phyloP scores from a whole-genome alignment of 2,113 vertebrate genomes.

The Paracyprichromis sp. region DNA sequence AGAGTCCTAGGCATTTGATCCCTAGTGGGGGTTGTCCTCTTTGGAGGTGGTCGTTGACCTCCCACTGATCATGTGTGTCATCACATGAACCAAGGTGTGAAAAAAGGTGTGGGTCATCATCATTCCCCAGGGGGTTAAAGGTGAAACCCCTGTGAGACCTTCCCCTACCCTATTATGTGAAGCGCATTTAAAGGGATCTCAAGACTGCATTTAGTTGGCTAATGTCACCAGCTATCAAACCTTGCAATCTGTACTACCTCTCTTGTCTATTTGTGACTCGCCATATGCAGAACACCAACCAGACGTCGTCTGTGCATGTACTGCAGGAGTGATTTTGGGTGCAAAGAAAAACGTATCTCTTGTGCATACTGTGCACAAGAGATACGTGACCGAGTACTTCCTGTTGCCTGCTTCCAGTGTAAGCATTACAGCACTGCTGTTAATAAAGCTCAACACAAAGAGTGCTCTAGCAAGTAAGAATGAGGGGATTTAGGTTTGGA shows the following conservation, averaged over 20 bases:
- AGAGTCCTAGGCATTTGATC: not conserved
- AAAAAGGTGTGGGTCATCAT: not conserved
- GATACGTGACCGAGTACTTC: not conserved
- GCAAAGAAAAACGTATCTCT: not conserved
- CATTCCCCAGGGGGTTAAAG: not conserved
- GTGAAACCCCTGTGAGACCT: not conserved
- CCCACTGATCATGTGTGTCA: not conserved
- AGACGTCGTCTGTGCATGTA: not conserved
- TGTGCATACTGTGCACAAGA: not conserved
- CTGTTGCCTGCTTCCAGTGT: not conserved
- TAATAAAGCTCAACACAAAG: not conserved
- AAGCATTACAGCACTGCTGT: not conserved
- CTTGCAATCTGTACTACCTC: not conserved
- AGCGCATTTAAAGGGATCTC: not conserved
- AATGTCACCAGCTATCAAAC: not conserved
- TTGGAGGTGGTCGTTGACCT: not conserved
- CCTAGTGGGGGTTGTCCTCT: not conserved
- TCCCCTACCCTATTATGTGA: not conserved
- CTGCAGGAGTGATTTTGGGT: not conserved
- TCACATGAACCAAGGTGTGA: not conserved
- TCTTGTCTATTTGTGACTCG: not conserved
- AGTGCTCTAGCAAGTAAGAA: not conserved
- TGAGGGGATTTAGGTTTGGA: not conserved
- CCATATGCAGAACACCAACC: not conserved
- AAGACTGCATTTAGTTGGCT: not conserved